phyloP scores from a whole-genome alignment of 2,113 vertebrate genomes.

The Vulpes lagopus region DNA sequence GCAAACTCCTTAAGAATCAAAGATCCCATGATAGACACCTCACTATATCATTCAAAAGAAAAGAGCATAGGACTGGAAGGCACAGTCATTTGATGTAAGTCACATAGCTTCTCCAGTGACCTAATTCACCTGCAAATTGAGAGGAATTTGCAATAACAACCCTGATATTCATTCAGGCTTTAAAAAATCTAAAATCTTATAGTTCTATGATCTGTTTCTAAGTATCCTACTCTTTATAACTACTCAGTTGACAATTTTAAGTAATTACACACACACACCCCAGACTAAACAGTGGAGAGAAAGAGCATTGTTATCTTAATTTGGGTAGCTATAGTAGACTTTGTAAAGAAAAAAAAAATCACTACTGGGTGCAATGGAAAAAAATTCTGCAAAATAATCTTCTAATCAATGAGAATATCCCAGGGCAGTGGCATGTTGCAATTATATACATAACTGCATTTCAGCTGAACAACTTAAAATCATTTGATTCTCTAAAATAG shows the following conservation, averaged over 20 bases:
- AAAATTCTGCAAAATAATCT: conserved; percentile 33
- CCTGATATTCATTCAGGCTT: not conserved
- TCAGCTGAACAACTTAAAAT: conserved; percentile 39
- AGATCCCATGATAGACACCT: not conserved
- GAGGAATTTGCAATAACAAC: not conserved
- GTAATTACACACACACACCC: not conserved
- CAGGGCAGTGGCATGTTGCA: not conserved
- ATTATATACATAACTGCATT: conserved; percentile 35
- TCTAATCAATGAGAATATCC: not conserved
- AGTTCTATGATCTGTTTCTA: not conserved
- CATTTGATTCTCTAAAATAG: conserved; percentile 57
- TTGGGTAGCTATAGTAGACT: not conserved
- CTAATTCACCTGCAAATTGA: not conserved
- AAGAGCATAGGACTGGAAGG: not conserved
- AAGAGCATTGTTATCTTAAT: not conserved
- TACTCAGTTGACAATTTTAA: conserved; percentile 35
- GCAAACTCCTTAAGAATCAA: conserved; percentile 44
- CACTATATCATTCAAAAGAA: not conserved
- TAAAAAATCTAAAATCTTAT: conserved; percentile 2
- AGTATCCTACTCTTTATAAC: not conserved
- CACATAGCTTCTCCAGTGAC: not conserved
- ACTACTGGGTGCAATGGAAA: conserved; percentile 37
- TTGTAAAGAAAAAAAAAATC: not conserved
- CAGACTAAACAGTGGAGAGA: conserved; percentile 11
- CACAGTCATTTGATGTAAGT: not conserved